Evolutionary conservation across 35 echinoderm and acorn worm species (phyloP).

Genomic region (Heliocidaris tuberculata): DNA sequence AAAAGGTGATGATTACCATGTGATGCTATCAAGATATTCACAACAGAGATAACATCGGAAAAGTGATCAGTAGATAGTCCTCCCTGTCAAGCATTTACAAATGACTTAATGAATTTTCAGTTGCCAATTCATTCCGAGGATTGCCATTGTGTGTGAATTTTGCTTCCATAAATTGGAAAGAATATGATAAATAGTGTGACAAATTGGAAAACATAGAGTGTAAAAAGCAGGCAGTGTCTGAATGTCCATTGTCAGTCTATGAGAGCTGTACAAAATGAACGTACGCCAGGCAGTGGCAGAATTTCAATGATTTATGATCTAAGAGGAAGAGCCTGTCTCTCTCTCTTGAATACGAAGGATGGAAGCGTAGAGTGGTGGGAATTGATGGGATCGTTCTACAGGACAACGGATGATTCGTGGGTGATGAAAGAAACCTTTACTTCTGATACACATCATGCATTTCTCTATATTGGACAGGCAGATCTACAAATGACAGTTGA

Average conservation of each 20-base stretch:
- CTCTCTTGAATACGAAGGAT: not conserved
- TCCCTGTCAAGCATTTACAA: not conserved
- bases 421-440: not conserved
- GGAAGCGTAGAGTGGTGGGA: not conserved
- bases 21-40: not conserved
- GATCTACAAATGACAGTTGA: not conserved
- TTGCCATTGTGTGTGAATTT: not conserved
- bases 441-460: not conserved
- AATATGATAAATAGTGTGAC: not conserved
- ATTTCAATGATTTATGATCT: conserved; percentile 4
- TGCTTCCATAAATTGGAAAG: not conserved
- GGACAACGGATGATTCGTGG: not conserved
- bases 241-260: not conserved
- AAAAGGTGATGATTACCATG: not conserved
- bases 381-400: not conserved
- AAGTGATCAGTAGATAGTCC: not conserved
- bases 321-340: not conserved
- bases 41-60: not conserved
- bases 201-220: not conserved
- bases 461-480: not conserved
- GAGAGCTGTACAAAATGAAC: not conserved
- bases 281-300: not conserved
- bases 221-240: not conserved
- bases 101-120: not conserved
- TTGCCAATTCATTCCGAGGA: not conserved